phyloP scores from a whole-genome alignment of 1,140 invertebrate genomes.

The Lepidostoma basale region DNA sequence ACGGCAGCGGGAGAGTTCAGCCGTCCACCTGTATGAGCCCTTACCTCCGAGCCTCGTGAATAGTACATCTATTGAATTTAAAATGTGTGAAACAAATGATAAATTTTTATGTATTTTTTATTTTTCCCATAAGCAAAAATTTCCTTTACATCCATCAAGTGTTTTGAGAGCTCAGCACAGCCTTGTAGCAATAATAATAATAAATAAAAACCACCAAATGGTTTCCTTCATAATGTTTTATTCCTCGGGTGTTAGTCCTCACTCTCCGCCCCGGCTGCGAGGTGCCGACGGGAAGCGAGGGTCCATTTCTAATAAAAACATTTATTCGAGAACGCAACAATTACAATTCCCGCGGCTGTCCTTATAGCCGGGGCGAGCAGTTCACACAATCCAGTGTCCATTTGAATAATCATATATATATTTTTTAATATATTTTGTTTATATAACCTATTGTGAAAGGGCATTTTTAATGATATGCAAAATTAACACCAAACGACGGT shows the following conservation, averaged over 20 bases:
- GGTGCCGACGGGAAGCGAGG: too few species aligned
- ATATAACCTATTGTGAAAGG: conserved; percentile 41
- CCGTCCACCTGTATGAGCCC: too few species aligned
- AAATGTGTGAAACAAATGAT: not conserved
- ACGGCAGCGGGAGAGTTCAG: too few species aligned
- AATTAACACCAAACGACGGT: conserved; percentile 39
- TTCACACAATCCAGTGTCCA: conserved; percentile 24
- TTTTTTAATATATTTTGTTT: conserved; percentile 24
- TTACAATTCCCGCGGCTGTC: not conserved
- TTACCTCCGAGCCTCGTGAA: too few species aligned
- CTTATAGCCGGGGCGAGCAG: not conserved
- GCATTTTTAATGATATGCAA: conserved; percentile 44
- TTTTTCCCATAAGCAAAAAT: conserved; percentile 34
- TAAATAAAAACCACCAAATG: conserved; percentile 34
- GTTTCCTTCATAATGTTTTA: conserved; percentile 28
- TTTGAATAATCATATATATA: conserved; percentile 24
- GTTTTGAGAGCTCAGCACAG: conserved; percentile 33
- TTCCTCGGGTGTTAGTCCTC: conserved; percentile 13
- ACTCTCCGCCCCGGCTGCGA: too few species aligned
- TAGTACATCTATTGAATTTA: too few species aligned
- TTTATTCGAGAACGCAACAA: conserved; percentile 10
- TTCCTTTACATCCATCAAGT: conserved; percentile 34
- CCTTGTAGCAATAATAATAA: conserved; percentile 33
- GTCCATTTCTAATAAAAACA: too few species aligned
- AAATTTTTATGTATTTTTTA: conserved; percentile 5